phyloP scores from a whole-genome alignment of 2,113 vertebrate species.

The zebrafish (Danio rerio) region DNA sequence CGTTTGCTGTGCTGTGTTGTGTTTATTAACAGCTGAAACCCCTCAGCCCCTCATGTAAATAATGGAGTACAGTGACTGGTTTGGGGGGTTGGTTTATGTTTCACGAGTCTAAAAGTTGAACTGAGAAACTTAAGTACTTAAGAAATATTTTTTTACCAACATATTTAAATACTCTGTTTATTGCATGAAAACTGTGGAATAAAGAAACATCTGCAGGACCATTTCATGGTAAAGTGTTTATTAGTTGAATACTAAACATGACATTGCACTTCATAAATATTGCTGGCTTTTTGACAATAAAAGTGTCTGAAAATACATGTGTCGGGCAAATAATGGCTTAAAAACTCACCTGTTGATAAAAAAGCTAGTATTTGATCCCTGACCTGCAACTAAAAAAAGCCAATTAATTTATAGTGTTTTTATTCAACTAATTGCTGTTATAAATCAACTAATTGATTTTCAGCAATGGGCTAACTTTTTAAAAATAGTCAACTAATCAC shows the following conservation, averaged over 20 bases:
- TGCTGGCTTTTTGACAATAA: neutral
- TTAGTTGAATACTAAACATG: neutral
- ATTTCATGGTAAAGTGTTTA: neutral
- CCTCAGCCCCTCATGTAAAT: constrained; percentile 59
- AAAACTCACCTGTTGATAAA: too few species aligned
- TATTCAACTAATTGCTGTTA: too few species aligned
- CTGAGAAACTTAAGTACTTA: too few species aligned
- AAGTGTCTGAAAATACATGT: too few species aligned
- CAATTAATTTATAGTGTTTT: too few species aligned
- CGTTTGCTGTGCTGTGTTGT: constrained; percentile 66
- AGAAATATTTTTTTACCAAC: neutral
- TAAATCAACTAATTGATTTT: too few species aligned
- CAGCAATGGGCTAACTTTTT: too few species aligned
- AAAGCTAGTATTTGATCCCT: too few species aligned
- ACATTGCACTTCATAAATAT: neutral
- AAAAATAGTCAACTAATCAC: too few species aligned
- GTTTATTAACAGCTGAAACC: constrained; percentile 72
- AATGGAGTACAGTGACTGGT: constrained; percentile 66
- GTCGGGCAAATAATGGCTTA: too few species aligned
- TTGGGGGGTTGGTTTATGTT: constrained; percentile 45
- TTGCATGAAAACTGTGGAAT: neutral
- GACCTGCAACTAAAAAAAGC: too few species aligned
- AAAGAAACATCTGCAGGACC: neutral
- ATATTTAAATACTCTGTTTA: neutral
- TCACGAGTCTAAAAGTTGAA: neutral